A percentile compares a stretch with the other conserved stretches of the same genome.
phyloP scores from a whole-genome alignment of 37 sponge, comb jelly and placozoan genomes.

The Hexactinellida sp. region DNA sequence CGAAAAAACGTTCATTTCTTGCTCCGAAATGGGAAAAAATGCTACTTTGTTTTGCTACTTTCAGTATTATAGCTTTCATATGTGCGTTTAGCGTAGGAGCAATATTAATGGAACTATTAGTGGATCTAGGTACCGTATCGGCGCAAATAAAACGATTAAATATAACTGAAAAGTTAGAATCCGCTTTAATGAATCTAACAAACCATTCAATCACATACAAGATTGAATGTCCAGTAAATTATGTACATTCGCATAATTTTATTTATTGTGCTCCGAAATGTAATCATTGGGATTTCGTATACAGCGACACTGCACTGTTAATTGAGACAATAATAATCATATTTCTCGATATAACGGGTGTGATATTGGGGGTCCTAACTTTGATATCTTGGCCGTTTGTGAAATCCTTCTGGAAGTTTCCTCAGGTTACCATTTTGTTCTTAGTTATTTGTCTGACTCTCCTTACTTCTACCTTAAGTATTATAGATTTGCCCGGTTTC shows the following conservation, averaged over 20 bases:
- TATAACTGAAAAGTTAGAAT: neutral
- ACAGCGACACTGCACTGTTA: neutral
- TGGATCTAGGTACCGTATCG: neutral
- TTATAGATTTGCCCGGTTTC: neutral
- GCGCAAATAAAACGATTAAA: neutral
- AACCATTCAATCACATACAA: neutral
- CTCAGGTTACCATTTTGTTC: neutral
- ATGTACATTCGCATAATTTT: neutral
- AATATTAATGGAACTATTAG: neutral
- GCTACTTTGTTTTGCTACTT: neutral
- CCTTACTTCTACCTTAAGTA: neutral
- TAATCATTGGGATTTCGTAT: neutral
- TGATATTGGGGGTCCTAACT: neutral
- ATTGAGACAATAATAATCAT: neutral
- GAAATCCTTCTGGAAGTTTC: constrained; percentile 1
- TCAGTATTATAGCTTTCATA: neutral
- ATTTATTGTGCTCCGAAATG: neutral
- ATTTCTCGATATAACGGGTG: neutral
- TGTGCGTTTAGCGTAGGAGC: neutral
- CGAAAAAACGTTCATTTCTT: neutral
- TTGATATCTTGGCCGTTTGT: neutral
- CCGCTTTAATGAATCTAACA: neutral
- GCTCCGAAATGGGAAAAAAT: constrained; percentile 11
- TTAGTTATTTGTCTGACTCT: neutral
- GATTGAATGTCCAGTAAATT: neutral